Base-by-base conservation (phyloP, 2,888 invertebrate genomes). In the Cataglyphis rosenhaueri region DNA sequence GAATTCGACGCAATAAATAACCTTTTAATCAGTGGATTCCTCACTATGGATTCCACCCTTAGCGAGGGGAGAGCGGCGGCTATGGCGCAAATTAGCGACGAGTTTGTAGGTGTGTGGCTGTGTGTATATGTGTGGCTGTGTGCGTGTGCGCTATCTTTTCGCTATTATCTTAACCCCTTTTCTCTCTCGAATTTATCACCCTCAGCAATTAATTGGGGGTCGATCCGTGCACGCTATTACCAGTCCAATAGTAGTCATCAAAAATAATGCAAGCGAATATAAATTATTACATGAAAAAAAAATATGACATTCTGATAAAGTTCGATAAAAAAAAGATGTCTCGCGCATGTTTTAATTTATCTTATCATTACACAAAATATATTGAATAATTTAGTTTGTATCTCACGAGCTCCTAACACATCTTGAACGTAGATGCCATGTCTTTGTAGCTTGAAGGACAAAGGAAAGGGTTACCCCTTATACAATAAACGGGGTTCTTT, bases 1-100 rank as follows among this genome's bases (percentile, higher is more conserved):
- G 92, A 93, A 93, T 92, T 90, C 90, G 86, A 86, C 86, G 92
- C 90, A 91, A 93, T 93, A 92, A 92, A 93, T 93, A 93, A 92
- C 90, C 91, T 92, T 93, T 93, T 91, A 92, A 92, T 92, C 92
- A 92, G 90, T 73, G 83, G 83, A 89, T 88, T 89, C 87, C 81
- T 84, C 71, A 84, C 87, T 84, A 85, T 86, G 29, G 29, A 29
- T 29, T 29, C 81, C 66, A 64, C 64, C 61, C 38, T 61, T 55
- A 12, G 55, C 32, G 74, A 35, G 61, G 35, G 32, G 76, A 61
- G 84, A 64, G 83, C 64, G 85, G 35, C 61, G 74, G 82, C 64
- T 48, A 59, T 66, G 79, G 75, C 65, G 89, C 85, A 91, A 89
- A 91, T 91, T 91, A 91, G 87, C 86, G 87, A 84, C 85, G 86